Evolutionary conservation across 2,888 invertebrate species (phyloP), one percentile per base, ranked within the genome.

Genomic region (Chrysopilus asiliformis): DNA sequence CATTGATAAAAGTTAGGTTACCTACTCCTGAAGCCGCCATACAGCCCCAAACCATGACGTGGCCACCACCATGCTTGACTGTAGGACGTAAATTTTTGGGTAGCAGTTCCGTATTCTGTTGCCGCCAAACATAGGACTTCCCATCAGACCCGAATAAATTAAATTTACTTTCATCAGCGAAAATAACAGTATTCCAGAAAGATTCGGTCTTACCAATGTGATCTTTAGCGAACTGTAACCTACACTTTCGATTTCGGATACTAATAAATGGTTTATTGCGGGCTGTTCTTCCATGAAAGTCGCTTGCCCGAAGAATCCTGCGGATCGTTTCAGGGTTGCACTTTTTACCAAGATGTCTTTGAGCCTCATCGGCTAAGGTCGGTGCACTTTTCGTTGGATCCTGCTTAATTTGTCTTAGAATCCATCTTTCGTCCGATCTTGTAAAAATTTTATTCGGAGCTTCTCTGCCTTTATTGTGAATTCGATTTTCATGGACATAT

Each of bases 1-100:
- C 10, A 10, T 22, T 8, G 7, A 22, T 22, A 8, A 22, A 22
- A 22, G 10, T 22, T 10, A 22, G 7, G 10, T 22, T 22, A 2
- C 32, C 32, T 3, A 32, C 16, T 10, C 32, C 32, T 8, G 10
- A 4, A 6, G 4, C 20, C 6, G 22, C 20, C 10, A 32, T 22
- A 12, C 32, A 32, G 12, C 32, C 32, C 32, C 32, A 32, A n/a
- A 32, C 20, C 19, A 32, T 20, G 9, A 22, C n/a, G 7, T 5
- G 4, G 8, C 14, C 20, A 15, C 22, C 32, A 3, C 32, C 32
- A 14, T 32, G 32, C 15, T 32, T 22, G 15, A 32, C 3, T 22
- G 7, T 22, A 22, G 22, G 10, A 10, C 22, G 22, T 8, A 22
- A 8, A 22, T 22, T 22, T 22, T 22, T 22, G 7, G 7, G 7